Base-by-base conservation (phyloP, 37 sponge, comb jelly and placozoan species). In the Beroe ovata region DNA sequence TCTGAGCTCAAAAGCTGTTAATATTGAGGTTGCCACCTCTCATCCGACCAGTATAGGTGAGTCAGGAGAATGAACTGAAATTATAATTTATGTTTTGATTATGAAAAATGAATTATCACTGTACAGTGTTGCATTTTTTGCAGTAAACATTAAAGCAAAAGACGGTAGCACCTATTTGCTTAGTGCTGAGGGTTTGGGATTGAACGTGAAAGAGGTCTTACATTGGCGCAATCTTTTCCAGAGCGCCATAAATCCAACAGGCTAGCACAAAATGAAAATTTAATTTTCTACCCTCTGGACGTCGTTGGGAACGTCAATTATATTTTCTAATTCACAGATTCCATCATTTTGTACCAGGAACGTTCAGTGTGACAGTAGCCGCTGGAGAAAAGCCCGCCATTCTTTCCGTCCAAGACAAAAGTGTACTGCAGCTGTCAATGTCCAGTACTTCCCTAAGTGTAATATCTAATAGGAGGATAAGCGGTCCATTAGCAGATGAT, bases 171-270 rank as follows among this genome's bases (percentile, higher is more conserved):
- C 54, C 54, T 6, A 16, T 47, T 16, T 11, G 6, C 54, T 47
- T 6, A 47, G 54, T 11, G 11, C 54, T 47, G 54, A 47, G 54
- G 54, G 54, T 11, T 11, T 47, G 54, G 54, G 11, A 11, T 16
- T 47, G 54, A 47, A 47, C 11, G 11, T 11, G 54, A 47, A 47
- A 6, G 69, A 66, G 3, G 69, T 66, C 18, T 26, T 66, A 18
- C 32, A 66, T 14, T 66, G 69, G 69, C 32, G 30, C 8, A 66
- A 25, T 4, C 69, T 66, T 1, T 66, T 66, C 30, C 25, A 66
- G 35, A 66, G 69, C 34, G 69, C 69, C 18, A 66, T 66, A 4
- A 66, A 30, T 30, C 69, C 69, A 2, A 34, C 16, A 34, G 69
- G 69, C 34, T 34, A 6, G 63, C 3, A 28, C 59, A 58, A 58